A percentile compares a stretch with the other conserved stretches of the same genome.
phyloP scores from a whole-genome alignment of 2,888 invertebrate genomes.

The Lasioglossum villosulum region DNA sequence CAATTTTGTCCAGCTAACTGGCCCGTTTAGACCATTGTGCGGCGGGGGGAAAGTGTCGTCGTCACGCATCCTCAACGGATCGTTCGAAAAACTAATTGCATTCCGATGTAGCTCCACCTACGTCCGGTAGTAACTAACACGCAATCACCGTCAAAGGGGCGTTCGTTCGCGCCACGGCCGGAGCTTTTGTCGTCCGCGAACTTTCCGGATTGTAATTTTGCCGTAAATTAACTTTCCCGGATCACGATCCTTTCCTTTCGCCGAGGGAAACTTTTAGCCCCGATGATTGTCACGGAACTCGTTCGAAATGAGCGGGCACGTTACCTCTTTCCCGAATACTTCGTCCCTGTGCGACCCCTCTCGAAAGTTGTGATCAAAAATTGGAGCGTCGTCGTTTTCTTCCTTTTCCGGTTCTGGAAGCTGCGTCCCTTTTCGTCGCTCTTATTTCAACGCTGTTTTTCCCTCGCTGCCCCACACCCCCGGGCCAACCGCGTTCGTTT shows the following conservation, averaged over 20 bases:
- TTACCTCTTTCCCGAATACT: conserved; percentile 40
- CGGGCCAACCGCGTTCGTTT: background rate
- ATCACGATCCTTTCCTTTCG: conserved; percentile 34
- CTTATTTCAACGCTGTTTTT: background rate
- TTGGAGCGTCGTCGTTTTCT: background rate
- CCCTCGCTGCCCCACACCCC: background rate
- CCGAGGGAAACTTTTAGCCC: conserved; percentile 40
- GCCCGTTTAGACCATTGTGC: too few relatives aligned
- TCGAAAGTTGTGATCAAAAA: conserved; percentile 24
- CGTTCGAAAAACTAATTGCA: conserved; percentile 64
- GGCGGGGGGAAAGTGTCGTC: background rate
- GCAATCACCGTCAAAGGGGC: background rate
- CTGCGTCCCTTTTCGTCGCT: background rate
- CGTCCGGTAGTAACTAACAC: background rate
- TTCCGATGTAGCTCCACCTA: conserved; percentile 49
- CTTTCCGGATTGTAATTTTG: conserved; percentile 56
- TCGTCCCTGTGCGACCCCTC: background rate
- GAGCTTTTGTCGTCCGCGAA: conserved; percentile 47
- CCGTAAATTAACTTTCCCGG: conserved; percentile 56
- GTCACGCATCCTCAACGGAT: conserved; percentile 30
- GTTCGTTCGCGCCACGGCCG: background rate
- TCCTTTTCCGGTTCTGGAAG: background rate
- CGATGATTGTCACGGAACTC: conserved; percentile 50
- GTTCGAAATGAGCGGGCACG: conserved; percentile 48
- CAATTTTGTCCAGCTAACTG: too few relatives aligned